Evolutionary conservation across 2,797 vertebrate genomes (phyloP).

Genomic region (Lithobates pipiens): DNA sequence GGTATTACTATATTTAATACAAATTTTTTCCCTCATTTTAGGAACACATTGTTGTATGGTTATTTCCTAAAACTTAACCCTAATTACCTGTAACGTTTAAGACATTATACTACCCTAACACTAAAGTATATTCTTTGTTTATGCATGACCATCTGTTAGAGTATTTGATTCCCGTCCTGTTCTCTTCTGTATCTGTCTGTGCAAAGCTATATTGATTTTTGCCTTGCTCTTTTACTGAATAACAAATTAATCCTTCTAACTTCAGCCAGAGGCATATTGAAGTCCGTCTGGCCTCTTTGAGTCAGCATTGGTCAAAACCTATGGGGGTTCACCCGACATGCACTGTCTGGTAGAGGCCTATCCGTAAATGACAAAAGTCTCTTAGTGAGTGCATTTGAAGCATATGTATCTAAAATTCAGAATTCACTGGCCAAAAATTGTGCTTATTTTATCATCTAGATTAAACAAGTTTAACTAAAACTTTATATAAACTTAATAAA

Average conservation of each 20-base stretch:
- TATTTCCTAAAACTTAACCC: neutral
- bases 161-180: neutral
- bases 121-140: neutral
- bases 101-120: neutral
- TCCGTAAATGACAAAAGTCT: neutral
- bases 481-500: no score
- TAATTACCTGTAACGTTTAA: no score
- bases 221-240: conserved; percentile 19
- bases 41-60: neutral
- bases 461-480: no score
- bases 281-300: neutral
- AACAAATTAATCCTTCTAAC: conserved; percentile 15
- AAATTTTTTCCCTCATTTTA: neutral
- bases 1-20: no score
- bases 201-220: conserved; percentile 37
- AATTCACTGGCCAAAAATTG: neutral
- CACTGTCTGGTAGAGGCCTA: neutral
- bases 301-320: neutral
- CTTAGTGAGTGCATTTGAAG: neutral
- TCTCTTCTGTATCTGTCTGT: neutral
- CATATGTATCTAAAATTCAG: neutral
- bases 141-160: neutral
- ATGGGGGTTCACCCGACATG: neutral
- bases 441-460: no score
- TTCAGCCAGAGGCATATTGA: neutral